phyloP scores from a whole-genome alignment of 1,140 invertebrate genomes.

The Nephotettix cincticeps region DNA sequence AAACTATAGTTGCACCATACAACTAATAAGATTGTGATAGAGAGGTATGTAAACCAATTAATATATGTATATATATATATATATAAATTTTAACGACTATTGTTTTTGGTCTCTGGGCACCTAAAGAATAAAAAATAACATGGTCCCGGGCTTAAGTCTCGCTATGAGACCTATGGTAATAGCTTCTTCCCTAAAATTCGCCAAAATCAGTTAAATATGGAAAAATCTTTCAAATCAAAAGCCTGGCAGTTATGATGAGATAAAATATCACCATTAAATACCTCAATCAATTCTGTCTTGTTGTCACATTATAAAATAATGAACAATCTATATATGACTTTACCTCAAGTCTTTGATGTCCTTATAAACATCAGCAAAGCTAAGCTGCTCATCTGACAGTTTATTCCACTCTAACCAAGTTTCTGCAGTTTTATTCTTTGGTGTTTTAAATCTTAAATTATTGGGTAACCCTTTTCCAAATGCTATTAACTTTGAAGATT shows the following conservation, averaged over 20 bases:
- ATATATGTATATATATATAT: too few species aligned
- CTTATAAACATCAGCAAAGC: conserved; percentile 21
- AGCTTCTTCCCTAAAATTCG: too few species aligned
- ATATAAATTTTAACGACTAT: too few species aligned
- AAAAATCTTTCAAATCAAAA: background rate
- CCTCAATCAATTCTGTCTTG: background rate
- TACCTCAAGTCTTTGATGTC: conserved; percentile 9
- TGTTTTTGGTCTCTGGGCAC: too few species aligned
- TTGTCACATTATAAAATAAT: background rate
- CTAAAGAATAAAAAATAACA: too few species aligned
- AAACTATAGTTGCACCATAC: too few species aligned
- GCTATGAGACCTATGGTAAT: too few species aligned
- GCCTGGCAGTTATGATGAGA: background rate
- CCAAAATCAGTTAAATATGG: background rate
- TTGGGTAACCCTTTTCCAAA: background rate
- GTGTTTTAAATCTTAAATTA: background rate
- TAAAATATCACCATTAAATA: background rate
- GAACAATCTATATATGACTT: background rate
- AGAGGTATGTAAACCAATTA: too few species aligned
- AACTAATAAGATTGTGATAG: too few species aligned
- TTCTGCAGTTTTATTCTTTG: conserved; percentile 11
- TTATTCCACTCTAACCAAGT: conserved; percentile 15
- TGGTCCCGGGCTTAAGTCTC: too few species aligned
- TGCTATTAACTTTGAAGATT: background rate
- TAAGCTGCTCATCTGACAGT: background rate